Evolutionary conservation across 2,888 invertebrate species (phyloP), one percentile per base, ranked within the genome.

Genomic region (Branchellion lobata): DNA sequence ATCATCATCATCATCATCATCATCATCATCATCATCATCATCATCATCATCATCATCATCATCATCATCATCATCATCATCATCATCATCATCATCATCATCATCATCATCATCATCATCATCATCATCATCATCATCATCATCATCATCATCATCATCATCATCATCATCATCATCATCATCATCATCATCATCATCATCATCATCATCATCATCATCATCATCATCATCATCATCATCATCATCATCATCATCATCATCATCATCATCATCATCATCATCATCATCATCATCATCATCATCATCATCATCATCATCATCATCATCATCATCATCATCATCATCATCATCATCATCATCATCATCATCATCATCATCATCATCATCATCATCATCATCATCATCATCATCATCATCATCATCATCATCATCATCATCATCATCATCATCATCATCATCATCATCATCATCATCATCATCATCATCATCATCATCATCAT

Each of bases 151-250:
- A 61, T 34, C 65, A 57, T 61, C 18, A 61, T 77, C 24, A n/a
- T 77, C 24, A 14, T 34, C 27, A 5, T 29, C 34, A 14, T 77
- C 27, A 61, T 77, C 65, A 27, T 57, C 33, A 18, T 36, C n/a
- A 21, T 57, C n/a, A 34, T 36, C 1, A 79, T 74, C 73, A 73
- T 33, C 75, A 79, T 61, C 75, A 65, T 65, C 79, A 75, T 79
- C 75, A 79, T 79, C 79, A 65, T 75, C 79, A 36, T 75, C 75
- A 65, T 74, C 79, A 79, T 53, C 79, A 74, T 74, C 74, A 74
- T 53, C 57, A 74, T 73, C 74, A 61, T 34, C 74, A 65, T 57
- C 61, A 57, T 24, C 61, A 18, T 57, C 61, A 57, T 57, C 21
- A 57, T 57, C 61, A 57, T 57, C 24, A 24, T 57, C 24, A n/a